Evolutionary conservation across 2,113 vertebrate genomes (phyloP).

Genomic region (Prunella fulvescens): DNA sequence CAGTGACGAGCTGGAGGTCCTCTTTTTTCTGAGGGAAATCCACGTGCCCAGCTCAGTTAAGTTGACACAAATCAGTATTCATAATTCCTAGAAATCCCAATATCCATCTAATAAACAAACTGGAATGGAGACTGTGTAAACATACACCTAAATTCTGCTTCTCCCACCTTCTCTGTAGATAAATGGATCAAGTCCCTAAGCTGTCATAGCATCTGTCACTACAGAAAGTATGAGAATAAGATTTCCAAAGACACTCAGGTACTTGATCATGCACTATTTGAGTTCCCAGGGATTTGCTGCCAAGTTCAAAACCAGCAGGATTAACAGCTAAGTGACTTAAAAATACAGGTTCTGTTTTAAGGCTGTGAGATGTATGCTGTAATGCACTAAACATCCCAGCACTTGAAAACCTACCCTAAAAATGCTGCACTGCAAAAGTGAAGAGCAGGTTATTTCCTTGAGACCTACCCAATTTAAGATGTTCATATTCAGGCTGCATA

Average conservation of each 20-base stretch:
- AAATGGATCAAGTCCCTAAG: neutral
- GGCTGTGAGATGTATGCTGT: neutral
- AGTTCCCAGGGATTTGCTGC: neutral
- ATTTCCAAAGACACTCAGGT: neutral
- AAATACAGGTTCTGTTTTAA: neutral
- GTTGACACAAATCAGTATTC: neutral
- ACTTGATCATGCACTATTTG: neutral
- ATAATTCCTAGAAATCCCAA: neutral
- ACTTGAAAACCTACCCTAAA: neutral
- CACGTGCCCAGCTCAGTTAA: neutral
- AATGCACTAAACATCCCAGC: neutral
- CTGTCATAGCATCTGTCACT: neutral
- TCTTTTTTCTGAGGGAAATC: neutral
- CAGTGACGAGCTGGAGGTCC: neutral
- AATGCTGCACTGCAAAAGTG: neutral
- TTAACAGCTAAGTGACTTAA: neutral
- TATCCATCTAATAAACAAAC: neutral
- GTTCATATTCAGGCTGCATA: constrained; percentile 80
- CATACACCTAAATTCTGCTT: neutral
- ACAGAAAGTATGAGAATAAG: neutral
- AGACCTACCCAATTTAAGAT: constrained; percentile 85
- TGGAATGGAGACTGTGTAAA: neutral
- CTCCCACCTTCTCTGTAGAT: neutral
- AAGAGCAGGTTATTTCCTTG: neutral
- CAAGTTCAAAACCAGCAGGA: neutral